Conservation (phyloP, 2,888 invertebrate genomes). For the Ceratothoa steindachneri region DNA sequence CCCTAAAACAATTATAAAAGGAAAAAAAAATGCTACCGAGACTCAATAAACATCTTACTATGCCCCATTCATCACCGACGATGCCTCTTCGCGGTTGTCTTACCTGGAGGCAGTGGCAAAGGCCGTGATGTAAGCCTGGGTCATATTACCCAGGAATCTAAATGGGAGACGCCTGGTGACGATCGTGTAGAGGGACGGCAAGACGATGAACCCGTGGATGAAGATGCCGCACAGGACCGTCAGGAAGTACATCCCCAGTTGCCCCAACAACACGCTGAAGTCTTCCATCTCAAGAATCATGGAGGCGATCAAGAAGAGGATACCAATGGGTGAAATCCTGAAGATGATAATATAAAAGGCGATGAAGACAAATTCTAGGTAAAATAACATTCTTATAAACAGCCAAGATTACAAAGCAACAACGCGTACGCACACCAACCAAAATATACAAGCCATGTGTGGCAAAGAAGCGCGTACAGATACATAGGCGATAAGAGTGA, state of each 20-base stretch:
- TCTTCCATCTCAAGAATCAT: conserved; percentile 88
- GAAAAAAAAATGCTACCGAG: too few species aligned
- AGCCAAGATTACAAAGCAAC: too few species aligned
- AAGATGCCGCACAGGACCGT: conserved; percentile 88
- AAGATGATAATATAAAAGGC: conserved; percentile 47
- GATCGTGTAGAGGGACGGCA: conserved; percentile 79
- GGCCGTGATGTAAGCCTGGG: conserved; percentile 53
- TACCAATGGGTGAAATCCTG: conserved; percentile 85
- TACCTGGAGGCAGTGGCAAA: conserved; percentile 50
- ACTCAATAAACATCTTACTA: too few species aligned
- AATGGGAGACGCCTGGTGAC: conserved; percentile 78
- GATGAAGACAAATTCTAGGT: too few species aligned
- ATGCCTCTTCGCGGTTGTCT: too few species aligned
- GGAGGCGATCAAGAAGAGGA: conserved; percentile 80
- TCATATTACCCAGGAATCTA: conserved; percentile 52
- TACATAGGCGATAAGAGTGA: too few species aligned
- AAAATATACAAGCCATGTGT: too few species aligned
- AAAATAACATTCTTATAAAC: not conserved
- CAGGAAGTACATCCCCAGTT: conserved; percentile 86
- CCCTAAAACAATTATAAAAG: too few species aligned
- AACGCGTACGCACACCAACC: too few species aligned
- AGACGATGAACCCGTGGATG: conserved; percentile 83
- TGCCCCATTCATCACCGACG: too few species aligned
- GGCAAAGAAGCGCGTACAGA: too few species aligned
- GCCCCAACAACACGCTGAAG: conserved; percentile 74